Evolutionary conservation across 1,140 invertebrate species (phyloP), one percentile per base, ranked within the genome.

Genomic region (Tetramorium simillimum): DNA sequence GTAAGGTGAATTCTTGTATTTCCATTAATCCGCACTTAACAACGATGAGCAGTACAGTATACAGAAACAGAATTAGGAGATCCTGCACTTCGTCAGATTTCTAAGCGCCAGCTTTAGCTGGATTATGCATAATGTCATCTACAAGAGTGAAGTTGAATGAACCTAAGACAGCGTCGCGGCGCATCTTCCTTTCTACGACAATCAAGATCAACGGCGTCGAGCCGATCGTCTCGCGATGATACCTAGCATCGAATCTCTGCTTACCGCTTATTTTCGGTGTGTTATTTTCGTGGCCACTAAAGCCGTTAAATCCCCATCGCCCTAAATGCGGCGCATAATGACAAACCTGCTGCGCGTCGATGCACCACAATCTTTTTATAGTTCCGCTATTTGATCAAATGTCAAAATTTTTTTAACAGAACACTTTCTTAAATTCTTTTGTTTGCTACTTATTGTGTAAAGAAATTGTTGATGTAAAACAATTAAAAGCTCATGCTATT

Each of bases 281-380:
- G 78, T 81, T 81, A 81, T 81, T 81, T 81, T 81, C 33, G 78
- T 81, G 65, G 21, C 78, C 78, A 81, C 78, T 81, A 63, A 81
- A 81, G 78, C 78, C 51, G 63, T 81, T 70, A 81, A 81, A 81
- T 81, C 65, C 37, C 63, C 78, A 70, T 70, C 78, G 49, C 21
- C 78, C 78, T 70, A 81, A 81, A 81, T 81, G 65, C 49, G 21
- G 21, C 49, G 37, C 65, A 81, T 81, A 81, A 81, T 81, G 63
- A 70, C 60, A 63, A 65, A 67, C 49, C 51, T 40, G 78, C 49
- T 43, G 62, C 63, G n/a, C 33, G 24, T 43, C 46, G 53, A 70
- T 70, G 67, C 37, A 56, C 0, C 21, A 53, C 37, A 37, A 40
- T 81, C 49, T 81, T 81, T 70, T 81, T 81, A 69, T 81, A 70